Percentiles rank a stretch among this genome's conserved stretches.
phyloP scores from a whole-genome alignment of 2,888 invertebrate species.

The Cetonia aurata region DNA sequence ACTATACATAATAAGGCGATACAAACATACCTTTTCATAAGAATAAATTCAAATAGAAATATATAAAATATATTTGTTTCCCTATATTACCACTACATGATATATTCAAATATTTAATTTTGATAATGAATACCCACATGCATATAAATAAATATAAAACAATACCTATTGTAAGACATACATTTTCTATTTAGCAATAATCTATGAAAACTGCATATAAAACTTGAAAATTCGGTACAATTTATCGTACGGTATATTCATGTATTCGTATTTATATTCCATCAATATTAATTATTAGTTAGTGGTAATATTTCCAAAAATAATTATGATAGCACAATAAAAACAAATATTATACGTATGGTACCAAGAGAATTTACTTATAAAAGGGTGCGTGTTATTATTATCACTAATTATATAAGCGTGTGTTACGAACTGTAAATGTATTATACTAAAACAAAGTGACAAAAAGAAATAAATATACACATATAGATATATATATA shows the following conservation, averaged over 20 bases:
- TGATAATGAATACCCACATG: neutral
- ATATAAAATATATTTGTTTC: constrained; percentile 1
- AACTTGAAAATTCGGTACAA: too few relatives aligned
- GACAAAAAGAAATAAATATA: constrained; percentile 17
- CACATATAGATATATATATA: constrained; percentile 20
- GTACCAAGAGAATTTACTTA: neutral
- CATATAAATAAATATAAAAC: neutral
- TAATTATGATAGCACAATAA: constrained; percentile 18
- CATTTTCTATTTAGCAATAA: too few relatives aligned
- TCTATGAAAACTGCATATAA: too few relatives aligned
- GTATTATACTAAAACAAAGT: constrained; percentile 10
- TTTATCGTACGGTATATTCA: too few relatives aligned
- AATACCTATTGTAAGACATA: too few relatives aligned
- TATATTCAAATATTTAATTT: constrained; percentile 1
- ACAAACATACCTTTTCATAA: neutral
- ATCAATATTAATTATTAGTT: neutral
- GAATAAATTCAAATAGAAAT: constrained; percentile 4
- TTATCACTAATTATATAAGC: neutral
- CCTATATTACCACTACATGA: neutral
- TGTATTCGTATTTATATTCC: too few relatives aligned
- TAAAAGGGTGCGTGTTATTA: too few relatives aligned
- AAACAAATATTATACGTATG: constrained; percentile 5
- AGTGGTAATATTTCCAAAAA: constrained; percentile 13
- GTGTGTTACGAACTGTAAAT: neutral
- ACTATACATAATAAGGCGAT: neutral